Conservation (phyloP, 2,888 invertebrate species). For the Argynnis bischoffii region DNA sequence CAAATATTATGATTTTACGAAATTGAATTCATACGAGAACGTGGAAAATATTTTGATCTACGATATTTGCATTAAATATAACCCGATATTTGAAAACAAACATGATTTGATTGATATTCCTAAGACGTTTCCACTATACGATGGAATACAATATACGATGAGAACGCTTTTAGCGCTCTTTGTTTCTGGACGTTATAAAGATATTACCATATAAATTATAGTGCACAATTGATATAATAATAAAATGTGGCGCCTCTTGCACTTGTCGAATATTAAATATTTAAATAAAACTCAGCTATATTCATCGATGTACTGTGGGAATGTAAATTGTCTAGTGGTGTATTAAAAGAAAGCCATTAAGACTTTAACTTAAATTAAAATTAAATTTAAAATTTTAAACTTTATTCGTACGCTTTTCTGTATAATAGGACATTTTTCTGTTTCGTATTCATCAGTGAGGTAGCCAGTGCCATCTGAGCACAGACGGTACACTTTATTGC, state of each 20-base stretch:
- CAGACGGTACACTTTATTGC: no score
- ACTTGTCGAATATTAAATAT: not conserved
- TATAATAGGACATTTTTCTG: no score
- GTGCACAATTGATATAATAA: constrained; percentile 6
- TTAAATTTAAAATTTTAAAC: no score
- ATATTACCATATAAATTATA: constrained; percentile 23
- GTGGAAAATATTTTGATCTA: not conserved
- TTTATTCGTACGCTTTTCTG: no score
- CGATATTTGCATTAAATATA: constrained; percentile 9
- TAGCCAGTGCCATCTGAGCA: no score
- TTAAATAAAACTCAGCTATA: not conserved
- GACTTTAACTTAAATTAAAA: no score
- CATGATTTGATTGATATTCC: constrained; percentile 12
- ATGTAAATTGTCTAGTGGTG: no score
- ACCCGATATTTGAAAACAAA: constrained; percentile 22
- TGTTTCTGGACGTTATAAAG: constrained; percentile 10
- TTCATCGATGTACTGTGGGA: not conserved
- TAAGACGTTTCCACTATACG: constrained; percentile 3
- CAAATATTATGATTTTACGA: no score
- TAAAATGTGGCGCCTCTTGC: constrained; percentile 5
- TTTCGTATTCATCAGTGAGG: no score
- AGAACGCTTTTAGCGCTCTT: constrained; percentile 16
- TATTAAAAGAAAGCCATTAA: no score
- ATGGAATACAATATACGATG: constrained; percentile 22
- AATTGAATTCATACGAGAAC: no score